Conservation (phyloP, 2,113 vertebrate species). For the Atrichornis clamosus region DNA sequence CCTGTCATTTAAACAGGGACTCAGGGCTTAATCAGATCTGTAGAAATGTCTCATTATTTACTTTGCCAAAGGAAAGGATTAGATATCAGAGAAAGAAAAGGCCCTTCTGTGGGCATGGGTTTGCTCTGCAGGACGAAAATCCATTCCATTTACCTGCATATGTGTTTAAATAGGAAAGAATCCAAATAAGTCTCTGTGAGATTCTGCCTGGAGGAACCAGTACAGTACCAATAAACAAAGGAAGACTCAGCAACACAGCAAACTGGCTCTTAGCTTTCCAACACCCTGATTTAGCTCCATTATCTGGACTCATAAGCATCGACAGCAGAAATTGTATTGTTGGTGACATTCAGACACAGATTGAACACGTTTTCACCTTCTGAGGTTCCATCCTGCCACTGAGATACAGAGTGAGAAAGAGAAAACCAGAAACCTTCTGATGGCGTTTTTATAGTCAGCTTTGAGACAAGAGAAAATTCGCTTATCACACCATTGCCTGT, state of each 20-base stretch:
- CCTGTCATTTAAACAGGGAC: background rate
- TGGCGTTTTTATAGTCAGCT: background rate
- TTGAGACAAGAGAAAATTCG: background rate
- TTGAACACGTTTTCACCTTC: background rate
- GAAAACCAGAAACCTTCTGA: background rate
- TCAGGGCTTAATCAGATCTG: slow-evolving; percentile 28
- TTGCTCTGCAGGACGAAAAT: background rate
- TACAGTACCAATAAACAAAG: background rate
- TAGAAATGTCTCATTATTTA: slow-evolving; percentile 33
- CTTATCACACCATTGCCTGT: background rate
- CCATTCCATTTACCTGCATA: background rate
- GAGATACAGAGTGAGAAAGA: background rate
- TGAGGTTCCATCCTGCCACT: background rate
- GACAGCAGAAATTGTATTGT: background rate
- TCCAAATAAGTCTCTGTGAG: background rate
- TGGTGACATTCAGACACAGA: background rate
- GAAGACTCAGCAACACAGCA: background rate
- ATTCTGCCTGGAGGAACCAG: background rate
- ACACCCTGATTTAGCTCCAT: background rate
- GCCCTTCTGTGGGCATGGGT: background rate
- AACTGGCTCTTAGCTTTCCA: background rate
- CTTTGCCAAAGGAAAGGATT: slow-evolving; percentile 36
- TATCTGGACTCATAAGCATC: background rate
- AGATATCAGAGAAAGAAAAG: slow-evolving; percentile 18
- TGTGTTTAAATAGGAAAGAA: background rate